Conservation (phyloP, 2,888 invertebrate genomes). For the Strigamia transsilvanica region DNA sequence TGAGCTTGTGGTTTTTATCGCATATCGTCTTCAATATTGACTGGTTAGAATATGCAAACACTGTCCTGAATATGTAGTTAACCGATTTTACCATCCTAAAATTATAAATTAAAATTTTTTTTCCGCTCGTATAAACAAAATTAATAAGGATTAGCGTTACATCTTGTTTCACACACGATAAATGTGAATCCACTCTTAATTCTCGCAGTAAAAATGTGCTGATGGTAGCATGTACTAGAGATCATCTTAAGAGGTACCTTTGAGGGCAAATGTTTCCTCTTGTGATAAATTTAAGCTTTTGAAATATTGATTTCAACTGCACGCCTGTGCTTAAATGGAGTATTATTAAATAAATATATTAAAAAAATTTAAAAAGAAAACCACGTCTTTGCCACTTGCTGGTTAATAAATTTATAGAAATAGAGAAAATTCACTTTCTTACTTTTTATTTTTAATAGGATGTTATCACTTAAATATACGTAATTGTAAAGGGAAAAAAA, state of each 20-base stretch:
- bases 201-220: conserved; percentile 4
- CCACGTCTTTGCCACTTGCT: not conserved
- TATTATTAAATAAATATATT: not conserved
- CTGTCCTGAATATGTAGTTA: not conserved
- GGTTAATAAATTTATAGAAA: not conserved
- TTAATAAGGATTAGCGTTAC: too few species aligned
- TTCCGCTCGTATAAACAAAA: too few species aligned
- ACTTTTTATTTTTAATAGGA: not conserved
- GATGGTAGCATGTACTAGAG: not conserved
- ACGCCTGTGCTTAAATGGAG: not conserved
- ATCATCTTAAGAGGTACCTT: conserved; percentile 14
- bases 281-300: conserved; percentile 14
- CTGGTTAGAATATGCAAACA: not conserved
- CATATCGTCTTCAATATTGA: conserved; percentile 9
- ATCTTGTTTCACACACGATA: not conserved
- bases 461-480: too few species aligned
- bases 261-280: conserved; percentile 15
- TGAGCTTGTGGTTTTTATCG: not conserved
- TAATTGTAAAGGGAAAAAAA: not conserved
- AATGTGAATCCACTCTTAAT: conserved; percentile 9
- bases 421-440: not conserved
- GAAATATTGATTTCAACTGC: conserved; percentile 15
- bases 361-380: not conserved
- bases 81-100: not conserved
- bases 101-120: not conserved